Conservation (phyloP, 2,113 vertebrate genomes). For the Nycticorax nycticorax region DNA sequence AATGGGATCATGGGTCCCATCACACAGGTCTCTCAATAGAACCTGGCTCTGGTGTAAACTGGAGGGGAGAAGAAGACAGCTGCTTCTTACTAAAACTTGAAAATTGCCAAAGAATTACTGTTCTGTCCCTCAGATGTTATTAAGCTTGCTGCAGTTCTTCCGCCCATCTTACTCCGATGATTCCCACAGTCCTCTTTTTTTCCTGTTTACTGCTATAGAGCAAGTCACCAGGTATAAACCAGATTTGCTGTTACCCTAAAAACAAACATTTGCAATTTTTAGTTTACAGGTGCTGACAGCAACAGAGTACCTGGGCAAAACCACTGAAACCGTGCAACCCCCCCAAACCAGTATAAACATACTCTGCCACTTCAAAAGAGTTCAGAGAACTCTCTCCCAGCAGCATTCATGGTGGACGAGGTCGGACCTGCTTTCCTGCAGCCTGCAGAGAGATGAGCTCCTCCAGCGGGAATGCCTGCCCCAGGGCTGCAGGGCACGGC, state of each 20-base stretch:
- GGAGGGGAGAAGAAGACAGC: not conserved
- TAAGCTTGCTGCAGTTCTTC: not conserved
- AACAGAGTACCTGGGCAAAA: not conserved
- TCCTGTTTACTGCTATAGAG: not conserved
- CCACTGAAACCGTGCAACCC: not conserved
- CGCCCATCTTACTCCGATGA: not conserved
- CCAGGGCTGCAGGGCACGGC: not conserved
- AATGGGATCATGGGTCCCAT: not conserved
- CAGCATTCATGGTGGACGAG: not conserved
- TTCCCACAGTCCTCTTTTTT: not conserved
- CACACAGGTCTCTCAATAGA: not conserved
- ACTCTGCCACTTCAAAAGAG: not conserved
- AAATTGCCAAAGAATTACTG: not conserved
- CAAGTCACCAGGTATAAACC: not conserved
- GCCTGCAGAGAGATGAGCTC: not conserved
- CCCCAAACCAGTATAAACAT: not conserved
- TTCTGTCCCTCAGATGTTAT: not conserved
- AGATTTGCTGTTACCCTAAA: not conserved
- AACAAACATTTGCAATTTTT: not conserved
- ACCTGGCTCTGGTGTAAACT: not conserved
- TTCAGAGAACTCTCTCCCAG: not conserved
- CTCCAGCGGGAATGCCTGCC: not conserved
- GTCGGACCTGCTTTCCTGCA: not conserved
- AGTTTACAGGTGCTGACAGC: not conserved
- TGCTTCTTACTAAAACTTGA: not conserved